Base-by-base conservation (phyloP, 1,140 invertebrate species). In the Trigoniulus corallinus region DNA sequence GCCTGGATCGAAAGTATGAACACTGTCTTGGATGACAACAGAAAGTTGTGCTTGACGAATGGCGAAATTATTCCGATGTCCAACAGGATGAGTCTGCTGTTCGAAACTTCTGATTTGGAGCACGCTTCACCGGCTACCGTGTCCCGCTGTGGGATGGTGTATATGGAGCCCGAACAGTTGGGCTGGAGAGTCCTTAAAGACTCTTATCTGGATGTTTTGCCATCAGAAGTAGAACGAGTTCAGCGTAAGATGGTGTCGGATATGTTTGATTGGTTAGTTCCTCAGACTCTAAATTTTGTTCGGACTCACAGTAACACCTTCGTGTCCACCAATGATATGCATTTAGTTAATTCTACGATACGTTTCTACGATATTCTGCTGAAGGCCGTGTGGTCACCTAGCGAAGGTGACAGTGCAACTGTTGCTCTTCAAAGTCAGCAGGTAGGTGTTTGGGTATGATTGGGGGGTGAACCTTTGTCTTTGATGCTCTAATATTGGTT, bases 91-190 rank as follows among this genome's bases (percentile, higher is more conserved):
- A 94, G 89, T 62, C 72, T 98, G 61, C 86, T 96, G 55, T 94
- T 95, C 64, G 93, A 98, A 64, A 79, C 88, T 0, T 84, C 82
- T 37, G 86, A 94, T 67, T 67, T 96, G 52, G 86, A 93, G 61
- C 83, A 89, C 59, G 89, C 89, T 0, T 95, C 91, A 0, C 91
- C 93, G 0, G 89, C 92, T 1, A 94, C 89, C 1, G 85, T 94
- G 0, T 91, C 87, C 0, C 76, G 87, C 39, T 92, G 87, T 69
- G 88, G 84, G 18, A 85, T 86, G 81, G 82, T 88, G 56, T 87
- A 84, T 60, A 79, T 88, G 75, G 85, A 89, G 59, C 80, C 83
- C 0, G 68, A 72, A 29, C 47, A 74, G 59, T 72, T 89, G 0
- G 86, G 87, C 0, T 93, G 88, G 88, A 64, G 68, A 13, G 75